These are phyloP conservation scores for Drosophila helvetica DNA, from an alignment of 2,888 invertebrate species.

Conservation along the genomic window DNA sequence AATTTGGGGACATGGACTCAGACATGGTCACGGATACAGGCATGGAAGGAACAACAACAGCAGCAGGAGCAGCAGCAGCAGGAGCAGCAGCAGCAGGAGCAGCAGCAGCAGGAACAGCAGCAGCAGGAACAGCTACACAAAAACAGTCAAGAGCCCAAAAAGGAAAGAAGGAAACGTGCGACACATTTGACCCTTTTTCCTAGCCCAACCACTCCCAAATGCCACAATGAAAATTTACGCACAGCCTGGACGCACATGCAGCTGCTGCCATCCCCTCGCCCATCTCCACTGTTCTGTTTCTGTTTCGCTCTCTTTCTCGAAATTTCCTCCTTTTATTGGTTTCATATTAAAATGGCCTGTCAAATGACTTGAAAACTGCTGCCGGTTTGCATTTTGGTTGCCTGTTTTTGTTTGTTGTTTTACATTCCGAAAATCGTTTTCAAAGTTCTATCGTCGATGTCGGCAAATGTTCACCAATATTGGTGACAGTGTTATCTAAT, in stretches of 20 bases:
- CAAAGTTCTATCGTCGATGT: background rate
- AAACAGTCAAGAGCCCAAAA: background rate
- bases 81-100: too few relatives aligned
- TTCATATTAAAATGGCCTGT: constrained; percentile 68
- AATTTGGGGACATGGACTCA: constrained; percentile 56
- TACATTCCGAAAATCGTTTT: constrained; percentile 24
- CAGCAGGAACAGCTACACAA: constrained; percentile 4
- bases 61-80: constrained; percentile 9
- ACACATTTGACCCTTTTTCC: constrained; percentile 69
- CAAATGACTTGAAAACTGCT: constrained; percentile 71
- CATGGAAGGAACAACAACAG: background rate
- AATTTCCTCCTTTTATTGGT: constrained; percentile 48
- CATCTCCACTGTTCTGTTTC: constrained; percentile 3
- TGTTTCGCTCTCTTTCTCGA: constrained; percentile 3
- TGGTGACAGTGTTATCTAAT: background rate
- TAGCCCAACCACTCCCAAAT: constrained; percentile 26
- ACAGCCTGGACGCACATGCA: constrained; percentile 27
- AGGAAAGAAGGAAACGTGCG: constrained; percentile 29
- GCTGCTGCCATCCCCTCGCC: constrained; percentile 28
- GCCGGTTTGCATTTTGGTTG: constrained; percentile 49
- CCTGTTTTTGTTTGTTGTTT: constrained; percentile 36
- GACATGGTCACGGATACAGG: constrained; percentile 2
- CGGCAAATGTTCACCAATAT: background rate
- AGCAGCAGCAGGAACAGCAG: too few relatives aligned
- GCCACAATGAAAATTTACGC: constrained; percentile 49